These are phyloP conservation scores for Volucella bombylans DNA, from an alignment of 2,888 invertebrate species.

Conservation along the genomic window DNA sequence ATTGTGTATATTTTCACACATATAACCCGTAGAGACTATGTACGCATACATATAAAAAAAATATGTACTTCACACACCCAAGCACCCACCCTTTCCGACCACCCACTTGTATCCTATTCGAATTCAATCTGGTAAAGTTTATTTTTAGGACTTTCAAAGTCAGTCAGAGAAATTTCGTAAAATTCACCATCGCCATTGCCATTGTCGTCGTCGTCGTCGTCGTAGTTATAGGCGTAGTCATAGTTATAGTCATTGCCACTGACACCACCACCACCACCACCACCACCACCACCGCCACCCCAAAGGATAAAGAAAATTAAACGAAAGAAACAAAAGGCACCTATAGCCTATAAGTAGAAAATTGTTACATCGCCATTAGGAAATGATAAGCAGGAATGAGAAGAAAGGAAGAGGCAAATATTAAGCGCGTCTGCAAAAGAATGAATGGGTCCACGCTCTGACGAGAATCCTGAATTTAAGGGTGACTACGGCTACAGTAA, in stretches of 20 bases:
- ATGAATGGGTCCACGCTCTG: constrained; percentile 27
- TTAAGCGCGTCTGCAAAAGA: constrained; percentile 40
- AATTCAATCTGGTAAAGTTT: constrained; percentile 28
- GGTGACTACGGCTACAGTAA: constrained; percentile 26
- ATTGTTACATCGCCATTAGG: constrained; percentile 29
- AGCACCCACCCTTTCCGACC: too few species aligned
- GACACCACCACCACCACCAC: too few species aligned
- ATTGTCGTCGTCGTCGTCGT: neutral
- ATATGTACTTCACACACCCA: neutral
- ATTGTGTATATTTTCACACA: neutral
- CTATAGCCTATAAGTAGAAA: constrained; percentile 25
- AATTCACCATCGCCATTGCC: neutral
- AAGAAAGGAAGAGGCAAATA: constrained; percentile 31
- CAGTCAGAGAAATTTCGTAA: neutral
- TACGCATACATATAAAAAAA: too few species aligned
- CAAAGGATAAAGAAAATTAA: constrained; percentile 19
- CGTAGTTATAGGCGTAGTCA: neutral
- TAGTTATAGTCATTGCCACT: too few species aligned
- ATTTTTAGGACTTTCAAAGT: constrained; percentile 22
- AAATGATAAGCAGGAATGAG: constrained; percentile 36
- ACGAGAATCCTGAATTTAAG: constrained; percentile 17
- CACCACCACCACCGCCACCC: neutral
- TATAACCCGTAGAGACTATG: neutral
- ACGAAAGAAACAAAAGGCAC: constrained; percentile 42
- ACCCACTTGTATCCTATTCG: neutral